Percentiles rank a stretch among this genome's conserved stretches.
These are phyloP conservation scores for Phthorimaea operculella DNA, from an alignment of 1,140 invertebrate genomes.

Conservation along the genomic window DNA sequence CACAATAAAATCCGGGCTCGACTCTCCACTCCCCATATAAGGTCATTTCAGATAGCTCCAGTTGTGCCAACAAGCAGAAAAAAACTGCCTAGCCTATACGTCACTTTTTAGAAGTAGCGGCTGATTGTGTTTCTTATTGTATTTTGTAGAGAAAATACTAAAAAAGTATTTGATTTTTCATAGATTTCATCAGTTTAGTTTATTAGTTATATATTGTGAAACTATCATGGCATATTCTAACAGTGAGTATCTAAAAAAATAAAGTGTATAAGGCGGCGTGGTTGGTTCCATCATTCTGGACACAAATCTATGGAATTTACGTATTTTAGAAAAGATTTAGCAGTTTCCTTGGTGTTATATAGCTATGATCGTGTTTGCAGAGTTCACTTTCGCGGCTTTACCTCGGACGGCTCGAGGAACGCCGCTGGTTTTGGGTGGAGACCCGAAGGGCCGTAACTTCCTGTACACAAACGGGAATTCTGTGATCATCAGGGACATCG, in stretches of 20 bases:
- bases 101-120: conserved; percentile 55
- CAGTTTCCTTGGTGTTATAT: not conserved
- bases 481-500: conserved; percentile 97
- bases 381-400: conserved; percentile 90
- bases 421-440: conserved; percentile 91
- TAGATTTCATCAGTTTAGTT: conserved; percentile 35
- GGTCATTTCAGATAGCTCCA: conserved; percentile 22
- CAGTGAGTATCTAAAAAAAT: conserved; percentile 38
- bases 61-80: conserved; percentile 26
- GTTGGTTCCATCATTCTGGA: not conserved
- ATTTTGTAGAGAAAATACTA: conserved; percentile 34
- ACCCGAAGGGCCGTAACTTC: conserved; percentile 98
- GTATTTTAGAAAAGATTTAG: conserved; percentile 16
- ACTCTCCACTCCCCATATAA: conserved; percentile 21
- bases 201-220: conserved; percentile 34
- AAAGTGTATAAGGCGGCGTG: not conserved
- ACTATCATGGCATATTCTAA: conserved; percentile 60
- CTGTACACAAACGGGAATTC: conserved; percentile 98
- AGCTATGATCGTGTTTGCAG: conserved; percentile 68
- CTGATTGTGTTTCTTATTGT: conserved; percentile 40
- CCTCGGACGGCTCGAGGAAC: conserved; percentile 93
- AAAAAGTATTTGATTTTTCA: conserved; percentile 44
- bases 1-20: too few relatives aligned
- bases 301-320: conserved; percentile 8
- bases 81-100: conserved; percentile 19